These are phyloP conservation scores for Rapana venosa DNA, from an alignment of 2,888 invertebrate genomes.

Conservation along the genomic window DNA sequence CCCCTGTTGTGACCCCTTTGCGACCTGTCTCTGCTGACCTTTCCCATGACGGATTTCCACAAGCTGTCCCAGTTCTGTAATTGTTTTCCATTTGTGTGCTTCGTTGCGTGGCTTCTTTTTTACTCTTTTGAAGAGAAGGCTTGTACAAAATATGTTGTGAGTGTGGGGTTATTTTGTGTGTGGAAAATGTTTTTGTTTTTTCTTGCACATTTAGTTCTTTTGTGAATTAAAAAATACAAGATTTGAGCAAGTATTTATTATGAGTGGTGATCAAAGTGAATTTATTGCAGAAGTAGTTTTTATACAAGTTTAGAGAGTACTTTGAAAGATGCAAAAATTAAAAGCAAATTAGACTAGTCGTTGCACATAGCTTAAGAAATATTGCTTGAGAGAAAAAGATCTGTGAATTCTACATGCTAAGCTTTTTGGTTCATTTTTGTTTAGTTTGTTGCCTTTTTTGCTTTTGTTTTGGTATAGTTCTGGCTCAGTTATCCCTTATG, in stretches of 20 bases:
- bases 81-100: background rate
- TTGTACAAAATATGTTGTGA: too few relatives aligned
- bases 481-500: too few relatives aligned
- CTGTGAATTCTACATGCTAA: too few relatives aligned
- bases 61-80: conserved; percentile 40
- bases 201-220: background rate
- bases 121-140: background rate
- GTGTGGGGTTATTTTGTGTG: background rate
- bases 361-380: too few relatives aligned
- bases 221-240: too few relatives aligned
- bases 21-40: conserved; percentile 35
- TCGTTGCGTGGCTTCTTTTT: background rate
- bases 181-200: background rate
- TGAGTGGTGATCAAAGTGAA: background rate
- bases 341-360: too few relatives aligned
- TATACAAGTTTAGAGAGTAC: too few relatives aligned
- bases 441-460: too few relatives aligned
- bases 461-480: too few relatives aligned
- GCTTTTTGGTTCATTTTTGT: too few relatives aligned
- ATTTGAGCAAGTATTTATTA: background rate
- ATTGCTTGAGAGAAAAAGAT: too few relatives aligned
- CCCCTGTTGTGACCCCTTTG: background rate
- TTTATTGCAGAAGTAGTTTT: background rate
- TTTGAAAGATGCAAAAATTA: too few relatives aligned
- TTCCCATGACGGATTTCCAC: conserved; percentile 25